phyloP scores from a whole-genome alignment of 2,888 invertebrate genomes.

The Andrena bicolor region DNA sequence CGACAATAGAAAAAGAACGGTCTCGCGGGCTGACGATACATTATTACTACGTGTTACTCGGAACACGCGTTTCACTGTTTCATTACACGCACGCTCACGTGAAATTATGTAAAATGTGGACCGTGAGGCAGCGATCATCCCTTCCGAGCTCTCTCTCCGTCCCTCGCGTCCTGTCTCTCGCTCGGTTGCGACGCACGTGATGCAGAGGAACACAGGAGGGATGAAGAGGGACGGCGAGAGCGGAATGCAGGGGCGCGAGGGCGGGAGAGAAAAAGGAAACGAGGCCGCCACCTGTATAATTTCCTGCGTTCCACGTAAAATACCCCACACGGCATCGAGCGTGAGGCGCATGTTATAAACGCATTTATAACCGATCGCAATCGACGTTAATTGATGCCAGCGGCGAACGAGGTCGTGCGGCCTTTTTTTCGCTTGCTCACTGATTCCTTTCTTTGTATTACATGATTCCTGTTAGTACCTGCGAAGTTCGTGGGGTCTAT shows the following conservation, averaged over 20 bases:
- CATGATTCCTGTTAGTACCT: slow-evolving; percentile 23
- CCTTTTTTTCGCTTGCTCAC: slow-evolving; percentile 16
- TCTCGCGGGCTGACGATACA: slow-evolving; percentile 20
- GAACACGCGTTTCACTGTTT: slow-evolving; percentile 65
- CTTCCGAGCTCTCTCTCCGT: slow-evolving; percentile 30
- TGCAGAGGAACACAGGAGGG: neutral
- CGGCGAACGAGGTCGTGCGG: slow-evolving; percentile 37
- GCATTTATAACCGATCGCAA: slow-evolving; percentile 74
- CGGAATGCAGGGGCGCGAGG: neutral
- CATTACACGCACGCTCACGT: slow-evolving; percentile 57
- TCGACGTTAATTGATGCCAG: slow-evolving; percentile 73
- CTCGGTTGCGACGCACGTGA: slow-evolving; percentile 7
- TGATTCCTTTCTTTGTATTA: slow-evolving; percentile 17
- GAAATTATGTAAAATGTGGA: slow-evolving; percentile 69
- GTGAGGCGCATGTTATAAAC: slow-evolving; percentile 72
- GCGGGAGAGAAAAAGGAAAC: slow-evolving; percentile 8
- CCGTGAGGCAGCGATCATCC: slow-evolving; percentile 46
- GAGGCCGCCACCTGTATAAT: slow-evolving; percentile 59
- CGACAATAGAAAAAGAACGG: slow-evolving; percentile 25
- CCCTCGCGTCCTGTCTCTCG: neutral
- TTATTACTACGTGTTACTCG: slow-evolving; percentile 61
- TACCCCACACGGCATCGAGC: slow-evolving; percentile 60
- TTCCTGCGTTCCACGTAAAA: slow-evolving; percentile 64
- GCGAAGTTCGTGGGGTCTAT: neutral
- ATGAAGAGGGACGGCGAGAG: neutral